These are phyloP conservation scores for Merodon equestris DNA, from an alignment of 2,888 invertebrate genomes.

Conservation along the genomic window DNA sequence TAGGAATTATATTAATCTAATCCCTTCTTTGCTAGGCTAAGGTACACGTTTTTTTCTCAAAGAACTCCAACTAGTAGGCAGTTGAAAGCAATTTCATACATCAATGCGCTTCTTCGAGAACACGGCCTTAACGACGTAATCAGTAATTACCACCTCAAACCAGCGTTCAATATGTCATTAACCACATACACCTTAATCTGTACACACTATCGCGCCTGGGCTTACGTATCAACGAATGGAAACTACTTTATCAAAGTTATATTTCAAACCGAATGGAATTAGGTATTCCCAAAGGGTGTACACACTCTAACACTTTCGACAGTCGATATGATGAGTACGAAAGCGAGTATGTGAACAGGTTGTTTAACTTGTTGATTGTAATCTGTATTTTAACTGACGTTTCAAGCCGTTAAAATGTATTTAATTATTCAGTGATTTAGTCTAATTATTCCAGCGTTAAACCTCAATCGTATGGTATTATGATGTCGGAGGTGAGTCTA, in stretches of 20 bases:
- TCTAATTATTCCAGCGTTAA: conserved; percentile 67
- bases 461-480: conserved; percentile 51
- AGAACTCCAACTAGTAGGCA: too few relatives aligned
- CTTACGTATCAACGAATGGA: conserved; percentile 11
- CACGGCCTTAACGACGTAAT: too few relatives aligned
- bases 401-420: conserved; percentile 66
- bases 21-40: too few relatives aligned
- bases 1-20: too few relatives aligned
- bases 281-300: conserved; percentile 25
- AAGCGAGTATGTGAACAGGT: conserved; percentile 46
- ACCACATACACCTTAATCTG: conserved; percentile 63
- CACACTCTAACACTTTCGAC: conserved; percentile 48
- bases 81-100: too few relatives aligned
- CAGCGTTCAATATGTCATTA: conserved; percentile 62
- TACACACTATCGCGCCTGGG: not conserved
- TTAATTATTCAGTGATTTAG: conserved; percentile 67
- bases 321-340: conserved; percentile 30
- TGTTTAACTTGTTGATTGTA: conserved; percentile 68
- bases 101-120: too few relatives aligned
- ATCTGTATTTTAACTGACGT: conserved; percentile 68
- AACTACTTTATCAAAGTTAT: conserved; percentile 62
- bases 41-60: too few relatives aligned
- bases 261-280: conserved; percentile 23
- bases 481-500: conserved; percentile 23
- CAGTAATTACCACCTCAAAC: too few relatives aligned